Evolutionary conservation across 2,113 vertebrate species (phyloP), one percentile per base, ranked within the genome.

Genomic region (Corvus hawaiiensis): DNA sequence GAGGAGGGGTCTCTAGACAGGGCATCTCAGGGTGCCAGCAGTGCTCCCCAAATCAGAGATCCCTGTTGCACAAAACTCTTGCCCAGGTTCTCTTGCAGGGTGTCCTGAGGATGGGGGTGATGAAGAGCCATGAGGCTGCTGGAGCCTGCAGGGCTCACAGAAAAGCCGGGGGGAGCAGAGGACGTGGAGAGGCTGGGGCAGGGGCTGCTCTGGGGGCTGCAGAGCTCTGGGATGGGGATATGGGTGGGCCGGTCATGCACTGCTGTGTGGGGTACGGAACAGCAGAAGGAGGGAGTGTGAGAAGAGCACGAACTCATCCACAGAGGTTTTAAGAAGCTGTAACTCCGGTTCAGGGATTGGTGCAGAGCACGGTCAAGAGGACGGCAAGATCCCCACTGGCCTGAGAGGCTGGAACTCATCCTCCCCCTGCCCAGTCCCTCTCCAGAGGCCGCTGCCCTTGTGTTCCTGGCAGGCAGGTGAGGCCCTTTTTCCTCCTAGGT

Each of bases 191-290:
- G 23, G 41, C 32, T 43, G 81, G 23, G 69, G 46, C 16, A 32
- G 64, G 7, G 12, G 35, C 14, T 61, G 58, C 23, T 30, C 35
- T 20, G 26, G 32, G 66, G 23, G 20, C 48, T 63, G 46, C 52
- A 49, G 59, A 43, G 22, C 44, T 58, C 30, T 0, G 0, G 71
- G 39, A 13, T 11, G 5, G 58, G 33, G 35, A 28, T 14, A 19
- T 14, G 35, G 48, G 30, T 26, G 62, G 46, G 41, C 41, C 67
- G 92, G 44, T 71, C 26, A 3, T 8, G 16, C 6, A 7, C 48
- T 62, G 62, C 56, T 44, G 35, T 1, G 0, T 26, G 20, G 32
- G 23, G 7, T 17, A 37, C 49, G 55, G 43, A 69, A 17, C 6
- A 23, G 43, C 12, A 26, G 32, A 37, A 68, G 28, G 20, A 32